Base-by-base conservation (phyloP, 1,140 invertebrate genomes). In the Argopecten irradians region DNA sequence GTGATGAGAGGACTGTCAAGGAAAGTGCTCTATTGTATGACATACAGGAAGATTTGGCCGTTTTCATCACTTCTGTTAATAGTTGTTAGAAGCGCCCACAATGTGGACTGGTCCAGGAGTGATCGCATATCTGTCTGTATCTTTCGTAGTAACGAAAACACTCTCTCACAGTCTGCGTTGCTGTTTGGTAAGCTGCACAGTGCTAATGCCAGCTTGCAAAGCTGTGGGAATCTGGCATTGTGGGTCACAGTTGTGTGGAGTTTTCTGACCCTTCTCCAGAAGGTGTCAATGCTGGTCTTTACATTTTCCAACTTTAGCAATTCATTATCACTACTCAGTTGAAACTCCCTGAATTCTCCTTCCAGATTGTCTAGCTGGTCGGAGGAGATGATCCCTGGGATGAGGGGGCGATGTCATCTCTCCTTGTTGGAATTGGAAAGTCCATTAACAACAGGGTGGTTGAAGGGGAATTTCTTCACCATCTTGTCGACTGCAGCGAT, bases 81-180 rank as follows among this genome's bases (percentile, higher is more conserved):
- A 83, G 87, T n/a, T 88, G 46, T 86, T n/a, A 86, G 55, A 5
- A 88, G 43, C 7, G 43, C 85, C 19, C 84, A 86, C 14, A 89
- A 84, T 28, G 87, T 86, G 33, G 85, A 83, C 2, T 32, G 16
- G 9, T 0, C 55, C 35, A 90, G 84, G 11, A 71, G 86, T 34
- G 71, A 39, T 7, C 90, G 84, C 13, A 5, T 32, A 83, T 89
- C 55, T 84, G 87, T 39, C 33, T 90, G 90, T 33, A 90, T 89
- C 35, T 87, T 90, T 11, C 82, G 87, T 14, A 90, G 28, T 11
- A 89, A 41, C 0, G 84, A 86, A 34, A 89, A 89, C 3, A 35
- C 28, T 32, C 87, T 55, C 33, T 90, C 86, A 43, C 32, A 84
- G 46, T 90, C 87, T 39, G 90, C 90, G 87, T 90, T 90, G 82